Base-by-base conservation (phyloP, 2,113 vertebrate genomes). In the Ploceus nigricollis region DNA sequence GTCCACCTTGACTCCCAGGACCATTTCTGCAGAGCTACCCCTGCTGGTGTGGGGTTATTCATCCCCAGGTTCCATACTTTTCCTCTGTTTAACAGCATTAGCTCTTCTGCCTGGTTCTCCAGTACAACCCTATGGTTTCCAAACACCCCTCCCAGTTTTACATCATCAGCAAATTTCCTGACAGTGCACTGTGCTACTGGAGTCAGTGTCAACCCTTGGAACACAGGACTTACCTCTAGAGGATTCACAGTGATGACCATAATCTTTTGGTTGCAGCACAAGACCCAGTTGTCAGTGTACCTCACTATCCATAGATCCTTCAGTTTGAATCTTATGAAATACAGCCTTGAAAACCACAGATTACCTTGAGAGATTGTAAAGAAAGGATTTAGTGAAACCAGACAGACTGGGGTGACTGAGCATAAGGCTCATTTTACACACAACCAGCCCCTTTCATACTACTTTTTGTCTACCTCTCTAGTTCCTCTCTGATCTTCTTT, bases 31-130 rank as follows among this genome's bases (percentile, higher is more conserved):
- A 61, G 63, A 70, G 12, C 33, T 50, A 13, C 14, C 15, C 10
- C 57, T n/a, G 8, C 53, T 63, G 7, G 4, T 39, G 6, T 0
- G 0, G 2, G 3, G 5, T 60, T 75, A 25, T 39, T 39, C 17
- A 40, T 33, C 2, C 6, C 4, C 50, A 30, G 10, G 21, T 54
- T 64, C 44, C 22, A 25, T 22, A 60, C 4, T 69, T 82, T 31
- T 16, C 2, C 15, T 58, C 68, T 54, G 15, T 48, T 75, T 19
- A 50, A 60, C 6, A 33, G 3, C 24, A 13, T 71, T 57, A 61
- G 6, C 17, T 9, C 2, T 58, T 44, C 48, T 58, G 20, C 13
- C 15, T 11, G 11, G 18, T 33, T 93, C 39, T 79, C 15, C 40
- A 54, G 15, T 16, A n/a, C 15, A 70, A 8, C 8, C 4, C 16